phyloP scores from a whole-genome alignment of 2,797 vertebrate species.

The Craterocephalus amniculus region DNA sequence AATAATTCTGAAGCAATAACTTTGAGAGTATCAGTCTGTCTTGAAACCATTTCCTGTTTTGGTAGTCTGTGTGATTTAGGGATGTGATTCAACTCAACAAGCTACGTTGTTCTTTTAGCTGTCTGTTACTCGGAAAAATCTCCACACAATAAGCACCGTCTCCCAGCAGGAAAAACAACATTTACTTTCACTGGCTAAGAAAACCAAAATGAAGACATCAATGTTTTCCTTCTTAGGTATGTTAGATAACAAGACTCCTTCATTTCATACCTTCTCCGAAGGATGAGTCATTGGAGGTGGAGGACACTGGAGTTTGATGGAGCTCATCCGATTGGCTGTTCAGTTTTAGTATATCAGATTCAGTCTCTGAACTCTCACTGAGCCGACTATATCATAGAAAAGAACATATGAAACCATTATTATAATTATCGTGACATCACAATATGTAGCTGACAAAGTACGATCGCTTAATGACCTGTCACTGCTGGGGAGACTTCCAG shows the following conservation, averaged over 20 bases:
- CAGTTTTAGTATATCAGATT: conserved; percentile 82
- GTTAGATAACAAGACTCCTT: neutral
- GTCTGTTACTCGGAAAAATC: too few relatives aligned
- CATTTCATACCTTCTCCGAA: conserved; percentile 86
- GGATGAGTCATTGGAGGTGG: conserved; percentile 86
- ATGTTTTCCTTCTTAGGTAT: conserved; percentile 1
- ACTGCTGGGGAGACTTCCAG: conserved; percentile 82
- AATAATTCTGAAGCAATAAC: too few relatives aligned
- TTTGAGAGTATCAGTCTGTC: too few relatives aligned
- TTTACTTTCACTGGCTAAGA: neutral
- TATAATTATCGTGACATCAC: neutral
- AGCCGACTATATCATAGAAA: conserved; percentile 71
- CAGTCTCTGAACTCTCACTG: conserved; percentile 82
- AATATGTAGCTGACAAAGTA: neutral
- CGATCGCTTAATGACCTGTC: conserved; percentile 83
- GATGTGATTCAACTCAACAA: too few relatives aligned
- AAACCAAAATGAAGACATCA: too few relatives aligned
- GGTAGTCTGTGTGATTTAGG: too few relatives aligned
- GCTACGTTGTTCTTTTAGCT: neutral
- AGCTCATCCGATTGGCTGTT: conserved; percentile 88
- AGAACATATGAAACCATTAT: neutral
- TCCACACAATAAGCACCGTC: too few relatives aligned
- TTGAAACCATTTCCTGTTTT: too few relatives aligned
- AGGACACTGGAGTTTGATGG: conserved; percentile 81
- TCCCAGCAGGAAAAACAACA: neutral